Evolutionary conservation across 2,888 invertebrate genomes (phyloP), one percentile per base, ranked within the genome.

Genomic region (Pollenia amentaria): DNA sequence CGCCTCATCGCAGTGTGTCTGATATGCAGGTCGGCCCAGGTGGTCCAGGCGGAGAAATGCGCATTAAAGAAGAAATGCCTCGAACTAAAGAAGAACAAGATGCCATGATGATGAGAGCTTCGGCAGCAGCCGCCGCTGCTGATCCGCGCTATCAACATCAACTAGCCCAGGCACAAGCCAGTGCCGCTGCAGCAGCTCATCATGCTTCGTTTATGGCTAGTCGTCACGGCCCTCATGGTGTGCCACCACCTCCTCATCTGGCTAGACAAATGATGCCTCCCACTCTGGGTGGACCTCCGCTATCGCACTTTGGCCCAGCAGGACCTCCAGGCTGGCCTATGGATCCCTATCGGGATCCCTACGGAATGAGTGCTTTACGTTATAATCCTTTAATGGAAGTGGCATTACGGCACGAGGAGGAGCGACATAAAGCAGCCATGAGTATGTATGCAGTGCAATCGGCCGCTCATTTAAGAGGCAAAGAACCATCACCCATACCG

Each of bases 351-450:
- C 95, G 96, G 75, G 94, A 95, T 90, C 94, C 95, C 44, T 97
- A 96, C 92, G 89, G 89, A 16, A 96, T 96, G 55, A 94, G 97
- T 88, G 84, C 87, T 44, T 94, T 96, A 92, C 95, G 97, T 78
- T 97, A 96, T 92, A 97, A 96, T 92, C 97, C 97, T 21, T 94
- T 97, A 46, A 95, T 97, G 94, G 97, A 97, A 90, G 96, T 96
- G 14, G 96, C 96, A 21, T 95, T 96, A 91, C 94, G 96, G 78
- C 96, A 95, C 64, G 97, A 97, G 91, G 97, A 97, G 90, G 96
- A 97, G 92, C 95, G 97, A 85, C 96, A 96, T 57, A 97, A 97
- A 93, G 95, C 97, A 92, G 95, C 97, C 91, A 95, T 96, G 91
- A 95, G 95, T 89, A 95, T 96, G 88, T 97, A 96, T 93, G 95